Evolutionary conservation across 2,797 vertebrate species (phyloP), one percentile per base, ranked within the genome.

Genomic region (Aphelocoma californica): DNA sequence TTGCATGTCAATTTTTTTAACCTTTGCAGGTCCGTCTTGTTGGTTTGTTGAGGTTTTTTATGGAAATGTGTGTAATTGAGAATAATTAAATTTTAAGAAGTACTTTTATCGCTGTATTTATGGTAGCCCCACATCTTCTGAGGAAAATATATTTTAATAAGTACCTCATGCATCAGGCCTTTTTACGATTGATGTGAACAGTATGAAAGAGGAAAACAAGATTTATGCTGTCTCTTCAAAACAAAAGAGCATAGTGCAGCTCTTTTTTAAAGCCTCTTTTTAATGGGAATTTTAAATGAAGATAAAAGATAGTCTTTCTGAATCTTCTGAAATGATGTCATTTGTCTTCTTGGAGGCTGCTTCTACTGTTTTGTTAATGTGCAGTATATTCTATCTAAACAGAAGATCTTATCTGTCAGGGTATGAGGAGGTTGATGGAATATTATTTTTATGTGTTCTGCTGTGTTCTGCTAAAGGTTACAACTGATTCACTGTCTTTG

Each of bases 271-370:
- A 78, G 23, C 48, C 23, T 95, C 69, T 92, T 93, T 83, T 83
- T 92, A 94, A 74, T 87, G 81, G 53, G 66, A 85, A 69, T 77
- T 91, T 79, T 79, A 89, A 86, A 66, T 70, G 60, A 87, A 93
- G 91, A 81, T 74, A 73, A 81, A 95, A 91, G 70, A 60, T 90
- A 53, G 34, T 66, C 54, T 79, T 91, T 88, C 86, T 90, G 85
- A 81, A 86, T 86, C 86, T 94, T 86, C 72, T 88, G 81, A 92
- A 94, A 86, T 93, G 8, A 82, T 95, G 61, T 64, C 14, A 74
- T 94, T 86, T 90, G 57, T 95, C 87, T 95, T 92, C 72, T 69
- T 61, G 15, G 58, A 81, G 29, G 50, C 67, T 84, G 48, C 24
- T 89, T 81, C 77, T 74, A 3, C 70, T 67, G 72, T 79, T 91